Evolutionary conservation across 64 coral and sea anemone genomes (phyloP).

Genomic region (Orbicella faveolata): DNA sequence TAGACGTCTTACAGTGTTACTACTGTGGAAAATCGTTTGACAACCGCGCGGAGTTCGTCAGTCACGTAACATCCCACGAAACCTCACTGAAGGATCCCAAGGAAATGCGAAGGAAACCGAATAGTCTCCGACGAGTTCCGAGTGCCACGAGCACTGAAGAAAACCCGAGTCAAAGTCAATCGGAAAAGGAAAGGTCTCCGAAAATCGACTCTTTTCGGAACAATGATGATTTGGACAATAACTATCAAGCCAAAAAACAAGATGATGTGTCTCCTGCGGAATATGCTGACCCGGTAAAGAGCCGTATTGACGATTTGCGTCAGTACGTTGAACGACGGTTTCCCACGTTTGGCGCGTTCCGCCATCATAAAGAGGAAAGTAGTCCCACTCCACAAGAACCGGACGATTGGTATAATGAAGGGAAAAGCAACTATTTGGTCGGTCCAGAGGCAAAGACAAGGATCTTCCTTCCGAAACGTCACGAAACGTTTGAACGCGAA

Average conservation of each 20-base stretch:
- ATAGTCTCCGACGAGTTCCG: neutral
- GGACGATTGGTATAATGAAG: neutral
- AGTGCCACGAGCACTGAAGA: neutral
- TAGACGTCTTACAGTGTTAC: conserved; percentile 80
- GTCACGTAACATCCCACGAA: conserved; percentile 83
- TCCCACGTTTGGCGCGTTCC: conserved; percentile 6
- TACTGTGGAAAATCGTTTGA: conserved; percentile 83
- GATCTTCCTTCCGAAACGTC: conserved; percentile 33
- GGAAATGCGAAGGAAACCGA: conserved; percentile 7
- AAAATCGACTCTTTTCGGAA: neutral
- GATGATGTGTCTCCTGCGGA: neutral
- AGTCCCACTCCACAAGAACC: neutral
- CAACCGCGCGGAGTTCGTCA: conserved; percentile 72
- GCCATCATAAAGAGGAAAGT: conserved; percentile 23
- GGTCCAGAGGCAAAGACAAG: conserved; percentile 35
- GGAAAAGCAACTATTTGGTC: neutral
- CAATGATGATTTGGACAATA: neutral
- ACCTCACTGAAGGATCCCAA: conserved; percentile 38
- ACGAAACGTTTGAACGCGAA: neutral
- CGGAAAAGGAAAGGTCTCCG: neutral
- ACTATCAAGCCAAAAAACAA: neutral
- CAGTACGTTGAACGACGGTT: neutral
- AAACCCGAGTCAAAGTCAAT: neutral
- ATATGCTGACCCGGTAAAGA: neutral
- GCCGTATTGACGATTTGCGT: neutral